A percentile compares a stretch with the other conserved stretches of the same genome.
phyloP scores from a whole-genome alignment of 2,113 vertebrate genomes.

The Equus przewalskii region DNA sequence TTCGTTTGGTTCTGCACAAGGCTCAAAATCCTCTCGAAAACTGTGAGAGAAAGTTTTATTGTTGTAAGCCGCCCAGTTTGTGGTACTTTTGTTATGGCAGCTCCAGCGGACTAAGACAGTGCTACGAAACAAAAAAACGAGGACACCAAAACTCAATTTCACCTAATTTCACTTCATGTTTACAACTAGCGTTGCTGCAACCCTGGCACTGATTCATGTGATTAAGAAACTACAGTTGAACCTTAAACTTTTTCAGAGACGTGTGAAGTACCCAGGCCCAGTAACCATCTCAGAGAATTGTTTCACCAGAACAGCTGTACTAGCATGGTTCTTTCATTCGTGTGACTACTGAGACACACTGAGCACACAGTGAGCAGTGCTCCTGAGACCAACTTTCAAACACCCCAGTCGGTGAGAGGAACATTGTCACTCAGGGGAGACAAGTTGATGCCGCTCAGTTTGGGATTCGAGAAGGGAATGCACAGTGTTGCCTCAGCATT shows the following conservation, averaged over 20 bases:
- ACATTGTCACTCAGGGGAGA: neutral
- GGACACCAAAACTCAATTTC: neutral
- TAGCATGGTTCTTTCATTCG: neutral
- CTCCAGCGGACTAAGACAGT: neutral
- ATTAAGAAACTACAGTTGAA: neutral
- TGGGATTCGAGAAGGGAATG: neutral
- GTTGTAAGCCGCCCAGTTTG: neutral
- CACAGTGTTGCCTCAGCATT: neutral
- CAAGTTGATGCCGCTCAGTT: accelerated
- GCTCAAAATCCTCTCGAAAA: slow-evolving; percentile 90
- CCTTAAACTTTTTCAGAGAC: neutral
- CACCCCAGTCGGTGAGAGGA: neutral
- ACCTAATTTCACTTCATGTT: neutral
- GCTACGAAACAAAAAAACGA: neutral
- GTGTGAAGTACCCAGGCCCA: neutral
- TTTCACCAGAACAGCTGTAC: neutral
- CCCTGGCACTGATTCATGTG: neutral
- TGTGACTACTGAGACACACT: neutral
- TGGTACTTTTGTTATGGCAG: neutral
- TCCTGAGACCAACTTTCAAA: neutral
- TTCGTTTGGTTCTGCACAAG: slow-evolving; percentile 98
- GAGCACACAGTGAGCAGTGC: neutral
- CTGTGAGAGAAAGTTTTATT: neutral
- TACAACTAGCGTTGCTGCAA: neutral
- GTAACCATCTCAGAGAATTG: neutral